Conservation (phyloP, 53 echinoderm and acorn worm species). For the Stichopus horrens region DNA sequence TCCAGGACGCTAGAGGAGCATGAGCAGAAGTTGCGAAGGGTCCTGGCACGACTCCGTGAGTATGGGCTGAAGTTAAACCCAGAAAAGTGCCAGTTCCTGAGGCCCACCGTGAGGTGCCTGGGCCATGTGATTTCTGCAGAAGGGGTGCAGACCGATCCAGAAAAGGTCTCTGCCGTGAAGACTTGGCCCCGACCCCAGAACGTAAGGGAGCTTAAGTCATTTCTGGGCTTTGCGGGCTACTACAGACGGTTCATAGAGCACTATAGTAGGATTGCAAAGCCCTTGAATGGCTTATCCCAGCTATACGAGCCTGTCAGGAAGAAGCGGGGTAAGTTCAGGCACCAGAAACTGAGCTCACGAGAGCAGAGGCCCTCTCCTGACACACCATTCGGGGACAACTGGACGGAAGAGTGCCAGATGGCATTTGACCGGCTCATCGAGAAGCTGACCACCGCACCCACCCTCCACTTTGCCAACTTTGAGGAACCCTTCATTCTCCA, state of each 20-base stretch:
- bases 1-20: slow-evolving; percentile 44
- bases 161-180: slow-evolving; percentile 48
- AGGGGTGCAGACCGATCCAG: slow-evolving; percentile 65
- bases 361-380: slow-evolving; percentile 15
- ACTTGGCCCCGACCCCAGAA: slow-evolving; percentile 56
- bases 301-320: slow-evolving; percentile 31
- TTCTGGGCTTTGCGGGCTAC: slow-evolving; percentile 65
- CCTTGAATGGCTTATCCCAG: slow-evolving; percentile 48
- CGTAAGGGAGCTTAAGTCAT: slow-evolving; percentile 56
- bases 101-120: slow-evolving; percentile 47
- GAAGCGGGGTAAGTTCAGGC: slow-evolving; percentile 30
- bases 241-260: slow-evolving; percentile 57
- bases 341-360: neutral
- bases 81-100: slow-evolving; percentile 60
- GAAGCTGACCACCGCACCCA: slow-evolving; percentile 63
- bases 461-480: slow-evolving; percentile 58
- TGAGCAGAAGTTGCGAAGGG: slow-evolving; percentile 24
- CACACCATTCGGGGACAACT: slow-evolving; percentile 55
- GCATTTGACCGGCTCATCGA: slow-evolving; percentile 52
- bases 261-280: slow-evolving; percentile 54
- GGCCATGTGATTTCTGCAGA: slow-evolving; percentile 59
- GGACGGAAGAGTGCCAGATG: slow-evolving; percentile 57
- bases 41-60: slow-evolving; percentile 27
- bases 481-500: slow-evolving; percentile 63
- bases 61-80: slow-evolving; percentile 65